Conservation (phyloP, 1,140 invertebrate species). For the Latrodectus geometricus region DNA sequence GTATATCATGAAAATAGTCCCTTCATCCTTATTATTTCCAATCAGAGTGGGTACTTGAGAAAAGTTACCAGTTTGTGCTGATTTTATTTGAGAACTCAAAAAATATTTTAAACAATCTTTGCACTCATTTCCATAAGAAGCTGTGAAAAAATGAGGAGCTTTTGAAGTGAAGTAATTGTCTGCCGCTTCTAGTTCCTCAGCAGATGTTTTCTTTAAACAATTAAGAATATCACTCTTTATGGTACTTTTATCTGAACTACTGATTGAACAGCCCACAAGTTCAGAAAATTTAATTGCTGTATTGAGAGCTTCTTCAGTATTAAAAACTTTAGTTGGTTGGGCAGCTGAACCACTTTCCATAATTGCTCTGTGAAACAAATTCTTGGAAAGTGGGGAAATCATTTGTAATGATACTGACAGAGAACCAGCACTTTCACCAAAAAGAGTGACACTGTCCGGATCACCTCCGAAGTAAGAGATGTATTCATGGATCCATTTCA, state of each 20-base stretch:
- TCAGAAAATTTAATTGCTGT: neutral
- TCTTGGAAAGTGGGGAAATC: constrained; percentile 76
- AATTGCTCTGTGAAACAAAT: constrained; percentile 66
- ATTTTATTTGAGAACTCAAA: neutral
- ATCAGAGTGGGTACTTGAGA: neutral
- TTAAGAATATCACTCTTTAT: neutral
- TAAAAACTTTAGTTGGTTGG: neutral
- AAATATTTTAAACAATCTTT: neutral
- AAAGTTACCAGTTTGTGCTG: neutral
- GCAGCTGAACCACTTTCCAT: constrained; percentile 68
- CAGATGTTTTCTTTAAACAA: neutral
- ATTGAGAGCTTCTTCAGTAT: neutral
- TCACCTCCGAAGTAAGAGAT: constrained; percentile 67
- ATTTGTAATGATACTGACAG: constrained; percentile 86
- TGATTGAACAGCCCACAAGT: neutral
- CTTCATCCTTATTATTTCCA: neutral
- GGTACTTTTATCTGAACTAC: neutral
- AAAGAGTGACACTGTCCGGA: constrained; percentile 69
- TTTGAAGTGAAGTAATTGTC: neutral
- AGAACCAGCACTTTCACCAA: constrained; percentile 80
- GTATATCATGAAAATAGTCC: neutral
- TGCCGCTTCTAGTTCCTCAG: neutral
- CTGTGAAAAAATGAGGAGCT: neutral
- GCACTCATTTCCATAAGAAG: neutral
- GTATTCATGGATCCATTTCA: constrained; percentile 66